A percentile compares a stretch with the other conserved stretches of the same genome.
Conservation (phyloP, 2,797 vertebrate genomes). For the Aselliscus stoliczkanus region DNA sequence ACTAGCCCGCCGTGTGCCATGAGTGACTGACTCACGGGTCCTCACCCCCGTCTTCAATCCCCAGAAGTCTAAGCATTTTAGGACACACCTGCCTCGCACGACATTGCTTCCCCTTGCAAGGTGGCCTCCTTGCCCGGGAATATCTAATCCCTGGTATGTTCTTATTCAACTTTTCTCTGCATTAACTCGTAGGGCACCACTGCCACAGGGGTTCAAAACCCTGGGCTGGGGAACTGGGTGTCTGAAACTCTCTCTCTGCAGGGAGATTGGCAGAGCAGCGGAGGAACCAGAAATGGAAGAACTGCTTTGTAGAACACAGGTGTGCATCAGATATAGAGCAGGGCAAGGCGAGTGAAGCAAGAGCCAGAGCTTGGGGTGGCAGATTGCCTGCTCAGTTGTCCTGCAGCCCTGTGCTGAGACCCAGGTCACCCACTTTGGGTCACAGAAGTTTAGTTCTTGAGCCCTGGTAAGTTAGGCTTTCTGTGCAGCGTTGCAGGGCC, state of each 20-base stretch:
- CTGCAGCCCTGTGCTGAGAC: not conserved
- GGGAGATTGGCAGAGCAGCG: not conserved
- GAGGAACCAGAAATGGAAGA: not conserved
- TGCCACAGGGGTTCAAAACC: not conserved
- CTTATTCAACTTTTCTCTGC: not conserved
- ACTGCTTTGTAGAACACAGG: rapidly evolving
- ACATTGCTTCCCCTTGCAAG: not conserved
- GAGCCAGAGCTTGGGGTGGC: no score
- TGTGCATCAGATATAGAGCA: rapidly evolving
- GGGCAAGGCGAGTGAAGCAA: rapidly evolving
- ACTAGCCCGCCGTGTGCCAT: not conserved
- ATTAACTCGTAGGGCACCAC: not conserved
- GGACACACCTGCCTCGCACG: not conserved
- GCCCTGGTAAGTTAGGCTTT: not conserved
- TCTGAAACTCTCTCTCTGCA: rapidly evolving
- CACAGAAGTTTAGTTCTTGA: not conserved
- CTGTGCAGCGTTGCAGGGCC: not conserved
- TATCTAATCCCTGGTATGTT: not conserved
- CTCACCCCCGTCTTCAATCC: not conserved
- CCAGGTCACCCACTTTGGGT: rapidly evolving
- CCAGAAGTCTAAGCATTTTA: not conserved
- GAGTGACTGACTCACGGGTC: rapidly evolving
- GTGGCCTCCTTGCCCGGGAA: not conserved
- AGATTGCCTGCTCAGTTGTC: rapidly evolving
- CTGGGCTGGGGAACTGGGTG: rapidly evolving